Base-by-base conservation (phyloP, 2,888 invertebrate species). In the Synanthedon andrenaeformis region DNA sequence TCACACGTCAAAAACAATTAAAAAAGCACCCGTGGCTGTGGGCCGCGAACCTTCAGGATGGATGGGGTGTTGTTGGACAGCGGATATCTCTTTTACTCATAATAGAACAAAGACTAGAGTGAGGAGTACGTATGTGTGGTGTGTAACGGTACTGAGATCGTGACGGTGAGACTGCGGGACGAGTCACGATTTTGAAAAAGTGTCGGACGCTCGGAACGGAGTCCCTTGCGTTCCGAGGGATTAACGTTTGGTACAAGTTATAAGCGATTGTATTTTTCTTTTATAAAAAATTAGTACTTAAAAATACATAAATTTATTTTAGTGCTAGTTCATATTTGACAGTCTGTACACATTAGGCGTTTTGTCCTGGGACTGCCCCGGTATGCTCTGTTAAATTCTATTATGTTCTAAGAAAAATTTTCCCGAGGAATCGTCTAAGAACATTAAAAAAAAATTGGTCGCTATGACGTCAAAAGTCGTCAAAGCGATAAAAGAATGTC, bases 101-200 rank as follows among this genome's bases (percentile, higher is more conserved):
- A 53, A 52, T 52, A 52, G 54, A 57, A 54, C 55, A 54, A 56
- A 55, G 55, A 61, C 67, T 64, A 53, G 82, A 70, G 76, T 64
- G 72, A 82, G 69, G 60, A 74, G 60, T 60, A 58, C 56, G 79
- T 66, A 59, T 65, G 57, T 61, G 56, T 48, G 51, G 53, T 62
- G 62, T 63, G 62, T 86, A 86, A 87, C 85, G 86, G 86, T 76
- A 84, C 66, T 61, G 58, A 73, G 71, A 66, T 87, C 87, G 87
- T 87, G 87, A 85, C 79, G 74, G 63, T 64, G 72, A 67, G 72
- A 71, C 76, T 64, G 69, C 71, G 72, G 76, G 76, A 69, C 80
- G 67, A 79, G 87, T 87, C 87, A 87, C 87, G 87, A 84, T 82
- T 82, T 84, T 82, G 81, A 83, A 87, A 86, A 86, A 84, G 82